phyloP scores from a whole-genome alignment of 1,140 invertebrate genomes.

The Drosophila erecta region DNA sequence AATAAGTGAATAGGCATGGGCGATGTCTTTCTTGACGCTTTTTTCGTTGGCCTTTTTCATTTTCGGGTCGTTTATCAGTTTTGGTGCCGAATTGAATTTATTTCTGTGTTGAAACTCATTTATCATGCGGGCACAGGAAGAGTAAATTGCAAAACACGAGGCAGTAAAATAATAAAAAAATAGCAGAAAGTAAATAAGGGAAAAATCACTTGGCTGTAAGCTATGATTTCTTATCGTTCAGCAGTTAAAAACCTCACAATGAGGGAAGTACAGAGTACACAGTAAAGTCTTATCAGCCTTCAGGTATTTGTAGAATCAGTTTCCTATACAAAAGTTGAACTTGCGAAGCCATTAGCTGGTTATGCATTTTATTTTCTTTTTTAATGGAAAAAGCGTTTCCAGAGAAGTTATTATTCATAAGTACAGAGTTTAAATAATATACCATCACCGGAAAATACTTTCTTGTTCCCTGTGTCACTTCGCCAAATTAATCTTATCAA shows the following conservation, averaged over 20 bases:
- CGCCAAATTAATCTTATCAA: conserved; percentile 13
- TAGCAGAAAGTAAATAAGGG: conserved; percentile 16
- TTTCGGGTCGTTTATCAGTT: conserved; percentile 53
- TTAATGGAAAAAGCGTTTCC: not conserved
- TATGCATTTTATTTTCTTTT: conserved; percentile 8
- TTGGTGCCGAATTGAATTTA: conserved; percentile 47
- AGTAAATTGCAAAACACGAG: conserved; percentile 61
- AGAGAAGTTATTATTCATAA: too few relatives aligned
- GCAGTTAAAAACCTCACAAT: conserved; percentile 18
- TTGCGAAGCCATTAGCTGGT: conserved; percentile 31
- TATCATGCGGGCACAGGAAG: conserved; percentile 48
- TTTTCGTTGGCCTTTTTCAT: conserved; percentile 20
- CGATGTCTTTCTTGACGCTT: conserved; percentile 36
- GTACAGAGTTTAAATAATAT: not conserved
- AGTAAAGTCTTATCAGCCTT: conserved; percentile 35
- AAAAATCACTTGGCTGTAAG: conserved; percentile 17
- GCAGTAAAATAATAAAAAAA: conserved; percentile 42
- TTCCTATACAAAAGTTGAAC: not conserved
- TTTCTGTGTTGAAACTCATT: conserved; percentile 58
- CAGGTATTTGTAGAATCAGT: conserved; percentile 27
- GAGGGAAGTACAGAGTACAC: conserved; percentile 6
- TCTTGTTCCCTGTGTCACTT: not conserved
- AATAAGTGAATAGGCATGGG: conserved; percentile 27
- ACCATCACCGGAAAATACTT: not conserved
- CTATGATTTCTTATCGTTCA: conserved; percentile 33